Conservation (phyloP, 2,113 vertebrate genomes). For the Apteryx owenii region DNA sequence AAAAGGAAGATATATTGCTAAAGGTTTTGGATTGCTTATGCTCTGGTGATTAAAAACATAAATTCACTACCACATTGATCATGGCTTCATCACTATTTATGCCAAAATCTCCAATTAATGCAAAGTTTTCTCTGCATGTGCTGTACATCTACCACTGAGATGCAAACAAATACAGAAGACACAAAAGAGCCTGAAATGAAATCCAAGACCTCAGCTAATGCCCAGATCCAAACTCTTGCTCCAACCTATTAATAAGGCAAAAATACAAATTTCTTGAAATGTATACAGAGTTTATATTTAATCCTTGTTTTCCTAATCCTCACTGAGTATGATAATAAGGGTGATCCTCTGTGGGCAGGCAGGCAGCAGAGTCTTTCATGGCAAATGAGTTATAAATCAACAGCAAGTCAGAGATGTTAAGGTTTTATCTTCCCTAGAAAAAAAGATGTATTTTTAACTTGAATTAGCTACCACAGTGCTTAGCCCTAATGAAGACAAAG, state of each 20-base stretch:
- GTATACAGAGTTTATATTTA: not conserved
- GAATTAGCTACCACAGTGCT: not conserved
- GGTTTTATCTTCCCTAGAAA: not conserved
- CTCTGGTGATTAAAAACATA: slow-evolving; percentile 23
- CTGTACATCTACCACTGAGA: not conserved
- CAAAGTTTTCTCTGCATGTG: not conserved
- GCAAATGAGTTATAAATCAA: not conserved
- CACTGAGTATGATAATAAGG: not conserved
- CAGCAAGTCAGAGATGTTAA: not conserved
- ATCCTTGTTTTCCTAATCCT: not conserved
- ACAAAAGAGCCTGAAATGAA: not conserved
- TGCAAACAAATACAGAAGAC: not conserved
- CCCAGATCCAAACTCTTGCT: not conserved
- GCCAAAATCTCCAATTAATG: not conserved
- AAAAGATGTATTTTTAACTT: not conserved
- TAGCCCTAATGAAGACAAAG: slow-evolving; percentile 17
- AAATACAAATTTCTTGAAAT: not conserved
- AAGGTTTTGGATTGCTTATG: not conserved
- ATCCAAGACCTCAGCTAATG: not conserved
- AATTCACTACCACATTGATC: not conserved
- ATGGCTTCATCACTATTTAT: not conserved
- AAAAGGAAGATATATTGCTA: not conserved
- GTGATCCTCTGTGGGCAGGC: not conserved
- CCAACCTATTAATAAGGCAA: not conserved
- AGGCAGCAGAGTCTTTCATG: not conserved